Base-by-base conservation (phyloP, 1,140 invertebrate species). In the Belonocnema kinseyi region DNA sequence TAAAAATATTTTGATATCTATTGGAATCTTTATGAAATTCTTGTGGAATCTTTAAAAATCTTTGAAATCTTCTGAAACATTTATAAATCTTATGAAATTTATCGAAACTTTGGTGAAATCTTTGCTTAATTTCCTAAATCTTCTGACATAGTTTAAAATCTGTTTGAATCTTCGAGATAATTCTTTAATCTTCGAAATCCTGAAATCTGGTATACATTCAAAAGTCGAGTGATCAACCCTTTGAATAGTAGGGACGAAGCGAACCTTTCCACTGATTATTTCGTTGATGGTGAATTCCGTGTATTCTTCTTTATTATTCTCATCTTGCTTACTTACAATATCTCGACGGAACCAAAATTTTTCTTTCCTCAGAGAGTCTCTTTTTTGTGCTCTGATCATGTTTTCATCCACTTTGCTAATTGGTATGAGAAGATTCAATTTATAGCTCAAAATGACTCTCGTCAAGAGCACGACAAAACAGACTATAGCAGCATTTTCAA, bases 361-460 rank as follows among this genome's bases (percentile, higher is more conserved):
- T 88, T 97, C 93, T 56, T 93, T 92, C 61, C 93, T 92, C 26
- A 97, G 94, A 19, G 99, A 98, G 91, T 99, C 96, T 72, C 95
- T 93, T 88, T 96, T 96, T 92, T 99, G 98, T 12, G 98, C 98
- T 72, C 94, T 95, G 84, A 96, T 94, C 98, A 99, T 99, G 91
- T 99, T 99, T 91, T 99, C 98, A 90, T 99, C 98, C 56, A 99
- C 97, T 93, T 98, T 99, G 82, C 98, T 99, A 79, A 99, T 99
- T 11, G 99, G 99, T 90, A 99, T 98, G 2, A 99, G 93, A 85
- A 99, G 97, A 92, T 99, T 99, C 13, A 99, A 93, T 83, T 98
- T 95, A 91, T 98, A 99, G 16, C 98, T 98, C 21, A 99, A 92
- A 83, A 99, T 99, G 53, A 99, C 98, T 80, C 99, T 92, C 0